phyloP scores from a whole-genome alignment of 2,888 invertebrate species.

The Therioaphis trifolii region DNA sequence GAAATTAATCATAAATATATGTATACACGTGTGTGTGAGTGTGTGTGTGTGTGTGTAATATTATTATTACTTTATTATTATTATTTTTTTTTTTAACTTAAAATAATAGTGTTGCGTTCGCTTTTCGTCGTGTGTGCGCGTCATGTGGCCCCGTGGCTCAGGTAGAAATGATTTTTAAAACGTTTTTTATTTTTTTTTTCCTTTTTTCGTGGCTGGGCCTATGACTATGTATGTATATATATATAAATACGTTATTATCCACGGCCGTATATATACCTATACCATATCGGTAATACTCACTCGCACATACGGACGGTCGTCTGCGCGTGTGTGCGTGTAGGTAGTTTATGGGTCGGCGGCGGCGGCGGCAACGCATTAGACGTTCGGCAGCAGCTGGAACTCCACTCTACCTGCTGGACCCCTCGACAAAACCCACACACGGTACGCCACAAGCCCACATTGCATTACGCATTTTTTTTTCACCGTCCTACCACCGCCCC shows the following conservation, averaged over 20 bases:
- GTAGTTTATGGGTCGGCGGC: conserved; percentile 48
- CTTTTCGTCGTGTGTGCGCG: neutral
- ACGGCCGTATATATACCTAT: too few species aligned
- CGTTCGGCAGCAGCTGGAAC: conserved; percentile 55
- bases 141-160: conserved; percentile 18
- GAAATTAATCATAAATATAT: conserved; percentile 35
- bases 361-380: conserved; percentile 6
- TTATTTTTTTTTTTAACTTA: conserved; percentile 36
- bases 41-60: neutral
- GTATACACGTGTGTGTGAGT: neutral
- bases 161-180: conserved; percentile 49
- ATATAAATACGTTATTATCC: neutral
- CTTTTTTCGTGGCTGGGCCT: neutral
- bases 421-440: conserved; percentile 40
- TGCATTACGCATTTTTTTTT: conserved; percentile 12
- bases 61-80: conserved; percentile 21
- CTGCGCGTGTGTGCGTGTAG: neutral
- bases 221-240: neutral
- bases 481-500: neutral
- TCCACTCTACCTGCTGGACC: conserved; percentile 51
- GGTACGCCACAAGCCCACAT: conserved; percentile 54
- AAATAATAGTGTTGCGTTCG: conserved; percentile 37
- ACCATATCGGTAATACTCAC: neutral
- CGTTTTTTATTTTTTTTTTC: too few species aligned
- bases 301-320: neutral